Evolutionary conservation across 2,888 invertebrate genomes (phyloP).

Genomic region (Xanthorhoe designata): DNA sequence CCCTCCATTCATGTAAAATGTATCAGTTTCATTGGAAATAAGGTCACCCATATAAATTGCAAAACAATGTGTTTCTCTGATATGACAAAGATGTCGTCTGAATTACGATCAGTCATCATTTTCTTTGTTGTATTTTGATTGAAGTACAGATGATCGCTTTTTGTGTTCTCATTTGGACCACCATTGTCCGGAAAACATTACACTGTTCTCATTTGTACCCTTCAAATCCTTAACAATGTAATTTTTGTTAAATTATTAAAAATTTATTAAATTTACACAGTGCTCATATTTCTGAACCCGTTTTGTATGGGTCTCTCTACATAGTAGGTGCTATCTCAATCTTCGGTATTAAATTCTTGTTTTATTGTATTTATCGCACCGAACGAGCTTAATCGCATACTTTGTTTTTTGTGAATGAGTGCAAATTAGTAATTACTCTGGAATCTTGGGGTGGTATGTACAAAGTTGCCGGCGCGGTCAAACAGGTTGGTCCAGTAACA

Average conservation of each 20-base stretch:
- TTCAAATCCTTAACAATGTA: not conserved
- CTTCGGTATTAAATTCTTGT: conserved; percentile 15
- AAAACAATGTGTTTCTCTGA: conserved; percentile 59
- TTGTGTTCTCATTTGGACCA: conserved; percentile 57
- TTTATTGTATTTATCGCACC: conserved; percentile 20
- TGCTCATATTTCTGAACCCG: conserved; percentile 3
- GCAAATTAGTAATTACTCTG: conserved; percentile 44
- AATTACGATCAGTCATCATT: conserved; percentile 68
- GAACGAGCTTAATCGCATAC: conserved; percentile 19
- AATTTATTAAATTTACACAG: not conserved
- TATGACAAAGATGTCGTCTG: conserved; percentile 55
- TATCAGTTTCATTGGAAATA: conserved; percentile 47
- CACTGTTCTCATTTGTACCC: not conserved
- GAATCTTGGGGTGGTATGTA: conserved; percentile 40
- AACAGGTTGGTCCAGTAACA: conserved; percentile 62
- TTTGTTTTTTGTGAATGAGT: conserved; percentile 41
- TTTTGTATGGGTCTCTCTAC: conserved; percentile 2
- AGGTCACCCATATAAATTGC: conserved; percentile 58
- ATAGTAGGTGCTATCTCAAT: conserved; percentile 11
- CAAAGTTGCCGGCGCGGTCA: conserved; percentile 45
- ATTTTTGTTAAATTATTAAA: not conserved
- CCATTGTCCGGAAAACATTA: conserved; percentile 20
- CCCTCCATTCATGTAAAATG: conserved; percentile 44
- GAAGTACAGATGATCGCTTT: conserved; percentile 62
- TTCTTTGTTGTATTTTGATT: conserved; percentile 66